These are phyloP conservation scores for Platynereis dumerilii DNA, from an alignment of 2,888 invertebrate species.

Conservation along the genomic window DNA sequence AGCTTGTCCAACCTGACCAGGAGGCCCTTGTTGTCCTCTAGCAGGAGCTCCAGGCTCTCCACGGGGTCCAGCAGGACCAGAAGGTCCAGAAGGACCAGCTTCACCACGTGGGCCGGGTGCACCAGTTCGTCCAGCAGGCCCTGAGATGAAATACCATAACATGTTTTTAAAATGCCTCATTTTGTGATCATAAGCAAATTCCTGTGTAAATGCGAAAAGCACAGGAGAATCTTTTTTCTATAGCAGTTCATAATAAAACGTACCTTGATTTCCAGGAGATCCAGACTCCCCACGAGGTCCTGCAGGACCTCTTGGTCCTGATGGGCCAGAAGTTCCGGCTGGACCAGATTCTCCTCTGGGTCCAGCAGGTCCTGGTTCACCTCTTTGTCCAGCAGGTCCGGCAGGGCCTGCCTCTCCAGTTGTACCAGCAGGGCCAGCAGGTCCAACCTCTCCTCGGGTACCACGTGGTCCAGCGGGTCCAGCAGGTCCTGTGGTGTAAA, in stretches of 20 bases:
- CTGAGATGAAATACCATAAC: background rate
- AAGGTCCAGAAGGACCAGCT: conserved; percentile 12
- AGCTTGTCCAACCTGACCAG: conserved; percentile 5
- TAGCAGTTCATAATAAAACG: background rate
- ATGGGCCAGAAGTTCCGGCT: conserved; percentile 12
- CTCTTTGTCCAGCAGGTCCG: conserved; percentile 22
- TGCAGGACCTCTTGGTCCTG: conserved; percentile 18
- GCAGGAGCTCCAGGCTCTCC: conserved; percentile 21
- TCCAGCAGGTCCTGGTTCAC: conserved; percentile 23
- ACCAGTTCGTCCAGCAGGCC: conserved; percentile 7
- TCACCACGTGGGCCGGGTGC: conserved; percentile 16
- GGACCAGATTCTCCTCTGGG: conserved; percentile 13
- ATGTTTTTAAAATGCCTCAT: too few species aligned
- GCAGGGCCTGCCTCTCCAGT: conserved; percentile 25
- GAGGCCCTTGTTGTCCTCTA: conserved; percentile 4
- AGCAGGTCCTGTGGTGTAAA: background rate
- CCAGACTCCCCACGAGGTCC: conserved; percentile 23
- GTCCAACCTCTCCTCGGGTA: conserved; percentile 20
- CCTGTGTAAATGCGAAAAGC: too few species aligned
- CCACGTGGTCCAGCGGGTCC: conserved; percentile 8
- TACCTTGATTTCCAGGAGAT: conserved; percentile 6
- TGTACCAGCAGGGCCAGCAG: conserved; percentile 22
- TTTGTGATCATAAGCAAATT: too few species aligned
- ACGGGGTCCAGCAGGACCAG: conserved; percentile 20
- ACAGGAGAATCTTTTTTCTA: too few species aligned